Base-by-base conservation (phyloP, 1,140 invertebrate genomes). In the Bombus consobrinus region DNA sequence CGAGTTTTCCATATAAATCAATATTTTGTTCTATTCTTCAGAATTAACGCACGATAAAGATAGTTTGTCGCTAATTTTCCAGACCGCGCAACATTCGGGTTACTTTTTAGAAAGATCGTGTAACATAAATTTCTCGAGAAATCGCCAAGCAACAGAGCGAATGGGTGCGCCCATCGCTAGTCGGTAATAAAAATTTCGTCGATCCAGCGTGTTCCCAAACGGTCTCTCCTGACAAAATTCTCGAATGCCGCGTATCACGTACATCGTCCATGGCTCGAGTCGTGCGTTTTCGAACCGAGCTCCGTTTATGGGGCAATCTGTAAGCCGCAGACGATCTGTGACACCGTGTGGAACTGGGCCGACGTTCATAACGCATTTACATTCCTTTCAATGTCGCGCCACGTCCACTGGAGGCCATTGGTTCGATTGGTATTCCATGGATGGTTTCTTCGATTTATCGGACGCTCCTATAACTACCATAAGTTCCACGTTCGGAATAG, bases 371-470 rank as follows among this genome's bases (percentile, higher is more conserved):
- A 94, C 92, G 91, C 90, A 94, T 94, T 93, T 91, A 91, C 92
- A 95, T 94, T 94, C 93, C 90, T 94, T 94, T 94, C 94, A 94
- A 95, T 95, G 94, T 93, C 94, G 92, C 81, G 84, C 90, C 89
- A 88, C 88, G 87, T 88, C 89, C 86, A 88, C 83, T 91, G 88
- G 93, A 95, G 94, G 93, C 94, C 94, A 94, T 89, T 68, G 90
- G 76, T 78, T 72, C 71, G 86, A 92, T 95, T 95, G 90, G 92
- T 95, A 95, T 95, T 93, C 94, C 81, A 83, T 53, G 74, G 85
- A 88, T 79, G 89, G 87, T 91, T 91, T 89, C 89, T 93, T 91
- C 89, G 92, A 93, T 93, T 94, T 94, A 93, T 94, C 91, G 92
- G 85, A 87, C 88, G 89, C 69, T 76, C 81, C 89, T 90, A 88